Evolutionary conservation across 2,113 vertebrate genomes (phyloP).

Genomic region (Antechinus stuartii): DNA sequence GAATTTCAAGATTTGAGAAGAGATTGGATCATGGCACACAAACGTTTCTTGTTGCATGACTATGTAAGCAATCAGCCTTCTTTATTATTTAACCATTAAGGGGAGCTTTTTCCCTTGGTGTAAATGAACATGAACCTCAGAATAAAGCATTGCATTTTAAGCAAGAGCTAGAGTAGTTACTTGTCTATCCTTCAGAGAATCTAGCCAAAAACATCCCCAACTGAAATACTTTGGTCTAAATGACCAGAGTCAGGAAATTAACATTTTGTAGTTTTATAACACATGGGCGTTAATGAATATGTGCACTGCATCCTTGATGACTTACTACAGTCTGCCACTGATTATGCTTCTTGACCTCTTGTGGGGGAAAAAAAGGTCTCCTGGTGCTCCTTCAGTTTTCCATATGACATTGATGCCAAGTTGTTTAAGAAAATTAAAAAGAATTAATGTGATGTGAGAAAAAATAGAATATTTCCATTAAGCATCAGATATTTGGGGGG

Average conservation of each 20-base stretch:
- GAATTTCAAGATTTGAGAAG: slow-evolving; percentile 60
- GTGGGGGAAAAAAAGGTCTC: slow-evolving; percentile 62
- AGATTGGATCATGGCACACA: slow-evolving; percentile 64
- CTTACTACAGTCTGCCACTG: slow-evolving; percentile 69
- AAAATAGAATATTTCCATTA: slow-evolving; percentile 72
- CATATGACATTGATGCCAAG: slow-evolving; percentile 61
- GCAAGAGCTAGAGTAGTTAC: slow-evolving; percentile 49
- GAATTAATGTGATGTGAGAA: slow-evolving; percentile 56
- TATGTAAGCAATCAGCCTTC: slow-evolving; percentile 76
- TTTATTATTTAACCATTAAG: slow-evolving; percentile 76
- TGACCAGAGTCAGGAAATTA: slow-evolving; percentile 64
- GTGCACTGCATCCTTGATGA: slow-evolving; percentile 66
- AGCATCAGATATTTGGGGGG: slow-evolving; percentile 32
- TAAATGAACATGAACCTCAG: slow-evolving; percentile 68
- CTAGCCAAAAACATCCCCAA: slow-evolving; percentile 57
- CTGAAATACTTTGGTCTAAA: slow-evolving; percentile 64
- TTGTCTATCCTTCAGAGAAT: slow-evolving; percentile 57
- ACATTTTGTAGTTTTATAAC: slow-evolving; percentile 70
- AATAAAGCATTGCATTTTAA: slow-evolving; percentile 61
- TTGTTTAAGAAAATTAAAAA: slow-evolving; percentile 74
- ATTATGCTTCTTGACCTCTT: slow-evolving; percentile 70
- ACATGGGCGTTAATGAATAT: slow-evolving; percentile 72
- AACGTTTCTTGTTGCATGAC: slow-evolving; percentile 66
- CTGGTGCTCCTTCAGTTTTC: slow-evolving; percentile 71
- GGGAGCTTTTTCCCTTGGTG: slow-evolving; percentile 66